Evolutionary conservation across 2,888 invertebrate species (phyloP), one percentile per base, ranked within the genome.

Genomic region (Oscheius sp.): DNA sequence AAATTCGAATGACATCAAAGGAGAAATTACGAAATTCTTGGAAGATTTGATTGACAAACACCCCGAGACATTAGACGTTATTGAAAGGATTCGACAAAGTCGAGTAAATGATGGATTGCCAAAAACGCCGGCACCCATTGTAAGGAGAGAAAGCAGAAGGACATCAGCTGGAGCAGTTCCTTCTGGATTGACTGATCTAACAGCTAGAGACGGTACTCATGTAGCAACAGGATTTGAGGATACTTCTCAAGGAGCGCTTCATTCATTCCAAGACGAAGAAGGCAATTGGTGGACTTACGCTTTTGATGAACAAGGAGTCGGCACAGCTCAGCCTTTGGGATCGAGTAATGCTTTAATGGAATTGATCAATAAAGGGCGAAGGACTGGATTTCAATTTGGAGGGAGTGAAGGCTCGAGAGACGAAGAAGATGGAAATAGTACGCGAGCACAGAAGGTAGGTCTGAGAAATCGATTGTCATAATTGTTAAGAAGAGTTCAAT

Each of bases 251-350:
- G 93, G 93, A 12, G 92, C 93, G 0, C 92, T 84, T 8, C 83
- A 82, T 57, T 83, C 83, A 3, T 84, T 85, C 48, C 83, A 86
- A 75, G 86, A 86, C 65, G 84, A 83, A 50, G 80, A 85, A 33
- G 89, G 89, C 52, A 92, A 93, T 82, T 93, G 93, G 92, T 91
- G 93, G 88, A 92, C 93, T 0, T 92, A 92, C 83, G 92, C 93
- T 0, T 94, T 94, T 86, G 92, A 93, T 81, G 92, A 93, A 82
- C 92, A 92, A 79, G 91, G 81, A 15, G 74, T 77, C 20, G 84
- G 84, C 8, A 82, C 84, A 10, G 85, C 85, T 8, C 82, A 83
- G 57, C 78, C 82, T 0, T 72, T 86, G 5, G 83, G 83, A n/a
- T 81, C 80, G 3, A 75, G 75, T 45, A 63, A 70, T 50, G 74